Evolutionary conservation across 2,113 vertebrate species (phyloP).

Genomic region (Rhea americana): DNA sequence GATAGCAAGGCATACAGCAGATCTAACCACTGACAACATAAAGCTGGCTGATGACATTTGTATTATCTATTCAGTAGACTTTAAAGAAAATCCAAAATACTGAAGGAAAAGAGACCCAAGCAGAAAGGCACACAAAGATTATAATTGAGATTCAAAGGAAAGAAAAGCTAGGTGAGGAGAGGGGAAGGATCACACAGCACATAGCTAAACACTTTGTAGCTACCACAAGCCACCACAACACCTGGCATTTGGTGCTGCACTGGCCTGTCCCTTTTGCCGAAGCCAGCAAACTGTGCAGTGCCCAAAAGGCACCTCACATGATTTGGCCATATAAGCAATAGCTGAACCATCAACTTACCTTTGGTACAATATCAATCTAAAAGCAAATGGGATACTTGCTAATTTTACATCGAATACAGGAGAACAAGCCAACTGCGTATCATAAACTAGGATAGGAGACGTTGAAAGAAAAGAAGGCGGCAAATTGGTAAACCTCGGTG

Average conservation of each 20-base stretch:
- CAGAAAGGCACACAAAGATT: background rate
- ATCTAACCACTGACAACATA: background rate
- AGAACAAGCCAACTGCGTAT: background rate
- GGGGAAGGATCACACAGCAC: background rate
- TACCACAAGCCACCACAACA: background rate
- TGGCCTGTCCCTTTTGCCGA: background rate
- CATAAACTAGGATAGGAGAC: background rate
- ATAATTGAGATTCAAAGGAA: background rate
- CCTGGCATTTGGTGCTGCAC: background rate
- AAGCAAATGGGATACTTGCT: background rate
- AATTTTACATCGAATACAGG: background rate
- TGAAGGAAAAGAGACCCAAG: background rate
- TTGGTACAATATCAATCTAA: background rate
- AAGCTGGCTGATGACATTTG: background rate
- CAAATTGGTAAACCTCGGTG: background rate
- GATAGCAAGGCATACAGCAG: background rate
- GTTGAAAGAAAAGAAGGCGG: background rate
- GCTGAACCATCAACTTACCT: background rate
- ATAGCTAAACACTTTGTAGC: background rate
- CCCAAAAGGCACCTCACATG: background rate
- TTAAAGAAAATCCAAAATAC: background rate
- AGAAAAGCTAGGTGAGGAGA: background rate
- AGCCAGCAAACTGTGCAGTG: background rate
- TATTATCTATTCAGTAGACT: background rate
- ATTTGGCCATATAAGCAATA: background rate